Evolutionary conservation across 1,140 invertebrate species (phyloP).

Genomic region (Dinothrombium tinctorium): DNA sequence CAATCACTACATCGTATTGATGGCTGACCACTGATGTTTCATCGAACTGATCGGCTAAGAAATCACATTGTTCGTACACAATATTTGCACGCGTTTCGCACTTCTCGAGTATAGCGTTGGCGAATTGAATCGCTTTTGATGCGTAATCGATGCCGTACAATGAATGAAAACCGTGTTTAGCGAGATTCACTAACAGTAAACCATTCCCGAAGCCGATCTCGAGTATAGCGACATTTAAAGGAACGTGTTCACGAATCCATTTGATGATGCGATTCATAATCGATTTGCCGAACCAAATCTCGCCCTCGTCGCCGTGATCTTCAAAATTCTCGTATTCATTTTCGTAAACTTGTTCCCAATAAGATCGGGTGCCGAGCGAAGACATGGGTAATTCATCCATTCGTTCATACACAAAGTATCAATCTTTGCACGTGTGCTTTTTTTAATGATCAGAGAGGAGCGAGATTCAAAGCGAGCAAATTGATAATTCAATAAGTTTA

Average conservation of each 20-base stretch:
- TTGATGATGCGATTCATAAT: constrained; percentile 5
- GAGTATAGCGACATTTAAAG: constrained; percentile 24
- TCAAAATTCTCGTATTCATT: constrained; percentile 57
- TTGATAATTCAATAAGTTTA: too few species aligned
- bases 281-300: constrained; percentile 39
- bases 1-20: constrained; percentile 40
- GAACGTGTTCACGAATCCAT: constrained; percentile 54
- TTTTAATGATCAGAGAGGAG: too few species aligned
- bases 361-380: constrained; percentile 8
- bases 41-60: background rate
- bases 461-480: too few species aligned
- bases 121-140: constrained; percentile 43
- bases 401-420: too few species aligned
- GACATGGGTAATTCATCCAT: background rate
- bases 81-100: constrained; percentile 16
- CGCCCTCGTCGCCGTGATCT: constrained; percentile 59
- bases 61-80: background rate
- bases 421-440: too few species aligned
- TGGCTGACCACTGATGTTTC: background rate
- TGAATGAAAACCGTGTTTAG: constrained; percentile 40
- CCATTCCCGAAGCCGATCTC: constrained; percentile 76
- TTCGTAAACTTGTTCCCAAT: constrained; percentile 54
- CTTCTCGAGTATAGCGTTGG: constrained; percentile 34
- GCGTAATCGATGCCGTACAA: constrained; percentile 65
- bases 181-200: constrained; percentile 46